Percentiles rank a stretch among this genome's conserved stretches.
Conservation (phyloP, 2,113 vertebrate genomes). For the Peromyscus leucopus region DNA sequence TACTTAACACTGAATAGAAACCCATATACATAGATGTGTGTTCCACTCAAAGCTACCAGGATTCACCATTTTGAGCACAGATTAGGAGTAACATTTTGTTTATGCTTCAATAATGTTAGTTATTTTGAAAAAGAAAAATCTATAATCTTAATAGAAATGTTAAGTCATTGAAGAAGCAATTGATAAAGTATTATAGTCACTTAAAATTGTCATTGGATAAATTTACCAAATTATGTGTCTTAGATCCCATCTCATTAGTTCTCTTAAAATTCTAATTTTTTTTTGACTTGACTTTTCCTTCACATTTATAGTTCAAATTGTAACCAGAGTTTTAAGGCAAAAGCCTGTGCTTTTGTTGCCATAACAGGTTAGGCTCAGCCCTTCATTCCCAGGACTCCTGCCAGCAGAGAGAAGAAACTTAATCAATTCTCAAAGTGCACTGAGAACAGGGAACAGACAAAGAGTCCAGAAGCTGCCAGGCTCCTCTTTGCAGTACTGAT, state of each 20-base stretch:
- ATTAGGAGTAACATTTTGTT: neutral
- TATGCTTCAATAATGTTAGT: neutral
- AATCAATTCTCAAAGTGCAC: neutral
- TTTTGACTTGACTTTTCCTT: neutral
- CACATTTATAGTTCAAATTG: neutral
- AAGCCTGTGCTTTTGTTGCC: neutral
- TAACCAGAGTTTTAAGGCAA: neutral
- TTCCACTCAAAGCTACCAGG: neutral
- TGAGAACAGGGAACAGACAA: neutral
- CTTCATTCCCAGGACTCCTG: neutral
- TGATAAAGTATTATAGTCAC: neutral
- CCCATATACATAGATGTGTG: fast-evolving
- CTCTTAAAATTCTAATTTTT: neutral
- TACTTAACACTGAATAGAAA: neutral
- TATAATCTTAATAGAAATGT: neutral
- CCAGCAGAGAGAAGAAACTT: neutral
- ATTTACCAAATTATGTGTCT: neutral
- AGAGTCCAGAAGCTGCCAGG: neutral
- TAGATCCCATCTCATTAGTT: neutral
- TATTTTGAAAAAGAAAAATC: neutral
- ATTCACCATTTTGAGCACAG: neutral
- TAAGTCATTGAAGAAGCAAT: neutral
- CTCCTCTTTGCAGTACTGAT: neutral
- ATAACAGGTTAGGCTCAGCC: neutral
- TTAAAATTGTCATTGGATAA: neutral